phyloP scores from a whole-genome alignment of 2,888 invertebrate species.

The Drosophila subquinaria region DNA sequence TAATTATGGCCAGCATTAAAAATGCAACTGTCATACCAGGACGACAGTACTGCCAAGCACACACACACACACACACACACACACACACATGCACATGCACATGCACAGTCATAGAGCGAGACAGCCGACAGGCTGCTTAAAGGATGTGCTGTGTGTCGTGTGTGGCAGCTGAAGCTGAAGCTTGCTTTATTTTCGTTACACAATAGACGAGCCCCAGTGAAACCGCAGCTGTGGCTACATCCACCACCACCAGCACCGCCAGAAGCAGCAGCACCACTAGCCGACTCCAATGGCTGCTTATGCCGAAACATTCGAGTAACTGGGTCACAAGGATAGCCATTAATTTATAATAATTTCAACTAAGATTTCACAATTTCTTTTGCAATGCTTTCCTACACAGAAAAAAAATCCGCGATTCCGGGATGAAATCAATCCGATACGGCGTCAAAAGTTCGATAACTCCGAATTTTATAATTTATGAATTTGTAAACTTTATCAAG shows the following conservation, averaged over 20 bases:
- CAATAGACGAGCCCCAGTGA: conserved; percentile 49
- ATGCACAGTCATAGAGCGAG: conserved; percentile 8
- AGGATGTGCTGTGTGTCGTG: conserved; percentile 51
- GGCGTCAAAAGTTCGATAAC: too few species aligned
- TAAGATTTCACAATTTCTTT: conserved; percentile 82
- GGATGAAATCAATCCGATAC: too few species aligned
- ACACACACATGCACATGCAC: conserved; percentile 1
- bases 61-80: neutral
- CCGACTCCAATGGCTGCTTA: conserved; percentile 47
- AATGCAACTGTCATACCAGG: conserved; percentile 78
- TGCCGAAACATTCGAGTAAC: conserved; percentile 72
- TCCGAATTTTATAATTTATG: too few species aligned
- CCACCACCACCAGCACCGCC: neutral
- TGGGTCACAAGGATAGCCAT: conserved; percentile 80
- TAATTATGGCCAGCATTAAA: conserved; percentile 78
- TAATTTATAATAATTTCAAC: conserved; percentile 81
- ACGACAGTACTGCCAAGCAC: conserved; percentile 34
- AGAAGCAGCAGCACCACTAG: neutral
- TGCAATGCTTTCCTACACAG: conserved; percentile 22
- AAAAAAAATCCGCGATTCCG: too few species aligned
- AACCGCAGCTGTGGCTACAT: conserved; percentile 42
- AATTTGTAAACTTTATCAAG: too few species aligned
- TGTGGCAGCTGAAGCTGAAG: conserved; percentile 41
- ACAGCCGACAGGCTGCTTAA: conserved; percentile 54
- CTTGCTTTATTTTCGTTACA: conserved; percentile 58